Evolutionary conservation across 2,797 vertebrate genomes (phyloP).

Genomic region (Harpagifer antarcticus): DNA sequence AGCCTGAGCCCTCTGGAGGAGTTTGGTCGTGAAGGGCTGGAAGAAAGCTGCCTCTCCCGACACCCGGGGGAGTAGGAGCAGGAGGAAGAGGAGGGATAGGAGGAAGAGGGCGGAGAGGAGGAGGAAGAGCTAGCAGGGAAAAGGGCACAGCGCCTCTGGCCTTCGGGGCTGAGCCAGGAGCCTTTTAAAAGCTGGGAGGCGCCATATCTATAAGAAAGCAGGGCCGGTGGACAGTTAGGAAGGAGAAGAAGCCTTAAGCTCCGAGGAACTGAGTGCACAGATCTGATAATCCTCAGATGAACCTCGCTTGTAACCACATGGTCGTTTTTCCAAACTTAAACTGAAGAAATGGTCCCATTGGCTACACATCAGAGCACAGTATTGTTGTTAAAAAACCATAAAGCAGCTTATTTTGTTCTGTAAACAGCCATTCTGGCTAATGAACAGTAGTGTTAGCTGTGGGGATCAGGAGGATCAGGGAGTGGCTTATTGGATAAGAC

Average conservation of each 20-base stretch:
- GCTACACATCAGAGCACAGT: constrained; percentile 27
- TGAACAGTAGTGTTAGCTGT: constrained; percentile 63
- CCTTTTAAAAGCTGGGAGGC: constrained; percentile 64
- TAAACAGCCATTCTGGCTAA: constrained; percentile 49
- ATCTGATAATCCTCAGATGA: constrained; percentile 56
- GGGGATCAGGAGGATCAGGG: constrained; percentile 72
- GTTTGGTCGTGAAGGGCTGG: constrained; percentile 76
- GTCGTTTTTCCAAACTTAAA: constrained; percentile 2
- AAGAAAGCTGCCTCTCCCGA: constrained; percentile 77
- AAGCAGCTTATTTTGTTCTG: constrained; percentile 43
- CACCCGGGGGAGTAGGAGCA: constrained; percentile 55
- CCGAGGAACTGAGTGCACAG: constrained; percentile 46
- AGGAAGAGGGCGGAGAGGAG: constrained; percentile 69
- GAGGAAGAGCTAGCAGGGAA: constrained; percentile 78
- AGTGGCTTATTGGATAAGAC: constrained; percentile 72
- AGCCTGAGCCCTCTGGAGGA: constrained; percentile 82
- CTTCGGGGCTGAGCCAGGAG: constrained; percentile 76
- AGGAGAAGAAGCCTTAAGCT: constrained; percentile 54
- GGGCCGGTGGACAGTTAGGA: constrained; percentile 68
- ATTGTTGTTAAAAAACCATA: constrained; percentile 37
- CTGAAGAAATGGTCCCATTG: constrained; percentile 22
- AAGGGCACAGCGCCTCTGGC: constrained; percentile 71
- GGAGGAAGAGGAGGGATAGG: constrained; percentile 53
- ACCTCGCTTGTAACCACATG: constrained; percentile 26
- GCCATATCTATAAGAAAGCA: constrained; percentile 82